Evolutionary conservation across 2,888 invertebrate species (phyloP), one percentile per base, ranked within the genome.

Genomic region (Agrotis exclamationis): DNA sequence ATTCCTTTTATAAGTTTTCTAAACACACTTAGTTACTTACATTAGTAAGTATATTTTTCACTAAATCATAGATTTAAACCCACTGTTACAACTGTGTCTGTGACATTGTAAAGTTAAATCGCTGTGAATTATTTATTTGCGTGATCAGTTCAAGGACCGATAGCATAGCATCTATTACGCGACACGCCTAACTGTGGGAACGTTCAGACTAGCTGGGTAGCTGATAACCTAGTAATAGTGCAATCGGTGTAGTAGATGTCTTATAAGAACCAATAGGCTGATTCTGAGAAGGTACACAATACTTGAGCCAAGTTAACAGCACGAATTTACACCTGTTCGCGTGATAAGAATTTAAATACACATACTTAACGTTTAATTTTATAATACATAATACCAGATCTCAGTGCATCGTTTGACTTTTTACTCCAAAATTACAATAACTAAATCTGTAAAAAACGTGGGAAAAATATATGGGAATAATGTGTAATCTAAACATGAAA

Each of bases 131-230:
- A 79, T 70, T 74, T 79, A 72, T 70, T 80, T 70, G 84, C 82
- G 84, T 86, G 82, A 79, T 74, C 75, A 57, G n/a, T 39, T 68
- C 86, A 80, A 85, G 86, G 83, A 63, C 73, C 58, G 70, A 57
- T 56, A 64, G 67, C 82, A 78, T 65, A 73, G 65, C 66, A 48
- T 80, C 67, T 56, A 69, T 58, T 72, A 67, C 51, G 48, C 45
- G 70, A 63, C 70, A 72, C 62, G 78, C 54, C 64, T 62, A 9
- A 14, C 78, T 74, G 76, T 82, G 82, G 77, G 77, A 78, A 78
- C 70, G 11, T 9, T 39, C 24, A 24, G 57, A 50, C 48, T 53
- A 33, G 56, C 56, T 56, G n/a, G 24, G n/a, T 4, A 22, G 39
- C 51, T 33, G 60, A 56, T 59, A 47, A 48, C 56, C 54, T 67